phyloP scores from a whole-genome alignment of 2,113 vertebrate genomes.

The Monopterus albus region DNA sequence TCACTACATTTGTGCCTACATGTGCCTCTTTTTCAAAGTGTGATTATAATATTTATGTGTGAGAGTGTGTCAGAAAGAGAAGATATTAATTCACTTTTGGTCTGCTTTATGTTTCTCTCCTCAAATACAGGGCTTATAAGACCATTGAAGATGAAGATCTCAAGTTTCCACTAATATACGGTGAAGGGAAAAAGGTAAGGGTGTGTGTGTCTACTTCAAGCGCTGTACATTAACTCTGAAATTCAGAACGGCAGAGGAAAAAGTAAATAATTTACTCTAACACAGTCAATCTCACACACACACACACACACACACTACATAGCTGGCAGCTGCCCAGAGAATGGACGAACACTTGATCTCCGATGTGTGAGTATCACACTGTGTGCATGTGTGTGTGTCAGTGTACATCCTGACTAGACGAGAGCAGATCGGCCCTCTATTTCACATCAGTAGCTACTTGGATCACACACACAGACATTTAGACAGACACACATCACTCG shows the following conservation, averaged over 20 bases:
- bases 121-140: conserved; percentile 73
- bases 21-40: too few species aligned
- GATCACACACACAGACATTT: conserved; percentile 15
- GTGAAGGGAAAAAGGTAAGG: conserved; percentile 76
- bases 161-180: conserved; percentile 77
- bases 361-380: conserved; percentile 29
- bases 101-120: conserved; percentile 1
- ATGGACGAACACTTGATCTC: conserved; percentile 47
- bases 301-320: conserved; percentile 5
- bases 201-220: not conserved
- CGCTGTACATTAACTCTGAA: not conserved
- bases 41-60: not conserved
- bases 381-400: conserved; percentile 8
- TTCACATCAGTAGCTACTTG: conserved; percentile 41
- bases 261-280: conserved; percentile 14
- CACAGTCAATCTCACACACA: conserved; percentile 23
- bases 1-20: not conserved
- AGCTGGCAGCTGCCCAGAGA: conserved; percentile 44
- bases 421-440: conserved; percentile 54
- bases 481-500: conserved; percentile 33
- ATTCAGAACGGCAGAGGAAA: conserved; percentile 35
- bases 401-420: conserved; percentile 32
- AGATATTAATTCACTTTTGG: not conserved
- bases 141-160: conserved; percentile 74
- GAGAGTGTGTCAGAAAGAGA: not conserved